Percentiles rank a stretch among this genome's conserved stretches.
Evolutionary conservation across 2,888 invertebrate genomes (phyloP).

Genomic region (Harmothoe impar): DNA sequence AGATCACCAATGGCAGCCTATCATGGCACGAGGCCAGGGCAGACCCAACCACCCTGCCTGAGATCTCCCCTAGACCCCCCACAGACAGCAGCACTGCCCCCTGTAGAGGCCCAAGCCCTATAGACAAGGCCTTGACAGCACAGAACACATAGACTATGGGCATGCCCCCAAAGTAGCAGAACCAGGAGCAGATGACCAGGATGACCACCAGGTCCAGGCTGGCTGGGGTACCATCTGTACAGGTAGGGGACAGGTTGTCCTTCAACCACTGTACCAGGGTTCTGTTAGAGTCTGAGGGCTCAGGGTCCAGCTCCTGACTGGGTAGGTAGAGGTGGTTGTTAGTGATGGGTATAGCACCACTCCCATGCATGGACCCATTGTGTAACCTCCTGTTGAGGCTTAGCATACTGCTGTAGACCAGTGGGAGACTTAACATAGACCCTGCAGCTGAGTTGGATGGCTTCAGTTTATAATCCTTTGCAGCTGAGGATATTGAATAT

Average conservation of each 20-base stretch:
- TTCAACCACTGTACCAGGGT: neutral
- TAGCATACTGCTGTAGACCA: neutral
- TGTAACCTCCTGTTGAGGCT: neutral
- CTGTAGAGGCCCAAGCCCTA: neutral
- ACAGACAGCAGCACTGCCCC: neutral
- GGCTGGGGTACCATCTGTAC: neutral
- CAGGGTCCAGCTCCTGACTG: no score
- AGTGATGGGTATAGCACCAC: no score
- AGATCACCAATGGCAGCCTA: neutral
- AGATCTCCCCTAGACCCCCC: slow-evolving; percentile 17
- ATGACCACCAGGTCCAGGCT: neutral
- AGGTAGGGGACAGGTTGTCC: neutral
- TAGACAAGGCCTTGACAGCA: neutral
- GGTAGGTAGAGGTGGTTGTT: no score
- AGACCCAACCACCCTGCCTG: neutral
- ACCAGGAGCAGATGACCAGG: neutral
- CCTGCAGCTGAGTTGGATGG: neutral
- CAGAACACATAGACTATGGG: slow-evolving; percentile 44
- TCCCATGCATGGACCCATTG: no score
- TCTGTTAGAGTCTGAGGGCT: no score
- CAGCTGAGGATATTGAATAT: neutral
- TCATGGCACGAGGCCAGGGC: slow-evolving; percentile 2
- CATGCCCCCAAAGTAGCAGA: slow-evolving; percentile 38
- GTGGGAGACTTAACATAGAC: neutral
- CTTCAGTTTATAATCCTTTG: neutral